Evolutionary conservation across 2,888 invertebrate species (phyloP), one percentile per base, ranked within the genome.

Genomic region (Limenitis camilla): DNA sequence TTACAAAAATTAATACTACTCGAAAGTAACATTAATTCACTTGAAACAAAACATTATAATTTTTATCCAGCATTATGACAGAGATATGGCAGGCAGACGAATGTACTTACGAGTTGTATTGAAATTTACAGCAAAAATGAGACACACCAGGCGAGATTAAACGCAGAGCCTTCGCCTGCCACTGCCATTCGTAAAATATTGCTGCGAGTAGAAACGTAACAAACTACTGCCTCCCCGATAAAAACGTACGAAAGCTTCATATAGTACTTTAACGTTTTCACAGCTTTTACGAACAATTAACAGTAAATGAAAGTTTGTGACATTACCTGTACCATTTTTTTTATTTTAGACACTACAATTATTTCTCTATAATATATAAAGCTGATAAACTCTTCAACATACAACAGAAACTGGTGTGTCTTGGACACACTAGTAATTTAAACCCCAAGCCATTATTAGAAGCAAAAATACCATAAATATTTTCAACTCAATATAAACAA

Each of bases 101-200:
- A 35, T 43, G 49, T 49, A 36, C 42, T 47, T 52, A 50, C 32
- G 29, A 51, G 38, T 33, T 38, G 50, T 45, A 38, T 51, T 44
- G 39, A 33, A 51, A 45, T 51, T 40, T 51, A 51, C 45, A 50
- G 64, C 65, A 71, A 76, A 74, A 75, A 75, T 73, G 63, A 68
- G 68, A 74, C 66, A 64, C 63, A 66, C 66, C 67, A 64, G 65
- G 63, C 63, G 67, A 78, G 76, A 80, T 79, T 77, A 80, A 78
- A 73, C 63, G 66, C 62, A 61, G 62, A 51, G 57, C 65, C 68
- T 64, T 62, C 64, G 69, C 64, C 67, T 71, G 74, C 69, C 65
- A 67, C 69, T 71, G 69, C 65, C 72, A 71, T 65, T 65, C 66
- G 62, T 74, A 72, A 77, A 74, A 74, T 76, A 78, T 78, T 72